Conservation (phyloP, 2,797 vertebrate species). For the Urophycis tenuis region DNA sequence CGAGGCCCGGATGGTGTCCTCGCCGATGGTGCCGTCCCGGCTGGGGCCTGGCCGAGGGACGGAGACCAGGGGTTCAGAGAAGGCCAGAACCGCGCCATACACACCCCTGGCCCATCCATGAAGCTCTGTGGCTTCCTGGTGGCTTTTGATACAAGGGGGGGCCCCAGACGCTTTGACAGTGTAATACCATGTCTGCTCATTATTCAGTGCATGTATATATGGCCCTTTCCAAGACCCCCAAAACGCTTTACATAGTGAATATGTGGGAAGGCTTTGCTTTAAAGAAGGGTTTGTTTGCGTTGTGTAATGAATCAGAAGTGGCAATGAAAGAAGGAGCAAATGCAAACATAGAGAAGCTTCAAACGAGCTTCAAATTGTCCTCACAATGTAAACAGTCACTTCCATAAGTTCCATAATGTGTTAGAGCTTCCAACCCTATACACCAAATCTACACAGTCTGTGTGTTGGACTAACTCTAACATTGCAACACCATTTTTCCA, state of each 20-base stretch:
- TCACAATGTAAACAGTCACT: background rate
- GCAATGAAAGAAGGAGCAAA: background rate
- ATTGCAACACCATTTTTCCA: no score
- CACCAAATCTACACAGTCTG: background rate
- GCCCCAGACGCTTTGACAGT: no score
- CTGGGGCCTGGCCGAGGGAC: slow-evolving; percentile 74
- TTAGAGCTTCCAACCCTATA: background rate
- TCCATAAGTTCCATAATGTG: background rate
- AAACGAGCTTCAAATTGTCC: background rate
- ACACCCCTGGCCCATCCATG: background rate
- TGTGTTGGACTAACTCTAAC: no score
- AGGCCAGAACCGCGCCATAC: background rate
- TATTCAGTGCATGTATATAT: no score
- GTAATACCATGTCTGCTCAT: no score
- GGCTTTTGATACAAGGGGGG: no score
- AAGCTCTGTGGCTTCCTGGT: no score
- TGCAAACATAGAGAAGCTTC: background rate
- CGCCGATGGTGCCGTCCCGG: slow-evolving; percentile 91
- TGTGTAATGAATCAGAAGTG: background rate
- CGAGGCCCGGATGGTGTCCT: slow-evolving; percentile 96
- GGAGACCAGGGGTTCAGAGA: background rate
- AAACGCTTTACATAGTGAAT: background rate
- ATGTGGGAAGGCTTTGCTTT: background rate
- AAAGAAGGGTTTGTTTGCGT: background rate
- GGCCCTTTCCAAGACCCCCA: no score